These are phyloP conservation scores for Rotaria magnacalcarata DNA, from an alignment of 2,888 invertebrate genomes.

Conservation along the genomic window DNA sequence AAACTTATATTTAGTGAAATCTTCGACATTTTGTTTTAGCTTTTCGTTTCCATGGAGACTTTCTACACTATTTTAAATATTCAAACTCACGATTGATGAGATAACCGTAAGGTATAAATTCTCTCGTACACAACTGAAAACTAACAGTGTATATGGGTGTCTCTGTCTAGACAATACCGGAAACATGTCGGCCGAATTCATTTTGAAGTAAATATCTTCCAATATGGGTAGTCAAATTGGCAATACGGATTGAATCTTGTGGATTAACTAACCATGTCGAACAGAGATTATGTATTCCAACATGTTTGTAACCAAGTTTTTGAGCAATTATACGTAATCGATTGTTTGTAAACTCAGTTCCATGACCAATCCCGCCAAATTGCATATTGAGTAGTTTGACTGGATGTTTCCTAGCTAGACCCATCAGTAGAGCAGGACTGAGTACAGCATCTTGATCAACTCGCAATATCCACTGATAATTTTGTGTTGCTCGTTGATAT, in stretches of 20 bases:
- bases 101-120: too few species aligned
- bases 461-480: not conserved
- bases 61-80: too few species aligned
- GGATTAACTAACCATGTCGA: not conserved
- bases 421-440: not conserved
- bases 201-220: not conserved
- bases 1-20: too few species aligned
- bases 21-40: too few species aligned
- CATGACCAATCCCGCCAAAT: not conserved
- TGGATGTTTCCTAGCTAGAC: not conserved
- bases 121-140: too few species aligned
- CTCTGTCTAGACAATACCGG: not conserved
- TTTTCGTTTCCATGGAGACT: too few species aligned
- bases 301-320: not conserved
- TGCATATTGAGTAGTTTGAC: not conserved
- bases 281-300: not conserved
- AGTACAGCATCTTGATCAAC: not conserved
- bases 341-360: not conserved
- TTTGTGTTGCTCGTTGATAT: not conserved
- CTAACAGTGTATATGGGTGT: too few species aligned
- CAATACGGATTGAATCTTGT: not conserved
- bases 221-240: not conserved
- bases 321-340: not conserved
- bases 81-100: too few species aligned
- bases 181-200: not conserved